Base-by-base conservation (phyloP, 2,797 vertebrate species). In the Sphaeramia orbicularis region DNA sequence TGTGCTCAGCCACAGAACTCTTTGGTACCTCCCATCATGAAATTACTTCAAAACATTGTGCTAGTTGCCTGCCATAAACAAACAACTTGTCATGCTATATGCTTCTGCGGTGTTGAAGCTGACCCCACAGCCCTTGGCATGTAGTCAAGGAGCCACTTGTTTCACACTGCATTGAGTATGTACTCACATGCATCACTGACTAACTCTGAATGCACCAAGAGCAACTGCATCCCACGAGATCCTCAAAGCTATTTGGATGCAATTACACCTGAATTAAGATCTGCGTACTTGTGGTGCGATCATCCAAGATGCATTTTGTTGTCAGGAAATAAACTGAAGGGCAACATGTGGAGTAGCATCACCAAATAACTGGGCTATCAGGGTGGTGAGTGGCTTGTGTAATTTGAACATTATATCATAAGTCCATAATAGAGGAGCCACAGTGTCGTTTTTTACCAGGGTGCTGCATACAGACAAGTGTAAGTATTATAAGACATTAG, bases 91-190 rank as follows among this genome's bases (percentile, higher is more conserved):
- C 30, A 16, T 68, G 58, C 59, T 64, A 14, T 72, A 55, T 62
- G 61, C 73, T 68, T 60, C 47, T 62, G 37, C 69, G 59, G 59
- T 65, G 74, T 44, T 72, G 75, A 54, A 40, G 55, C 45, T 79
- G 69, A 83, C 80, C 80, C 55, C 40, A 30, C 10, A 36, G 75
- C 50, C 37, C 24, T 84, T 13, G 50, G 47, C 70, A 74, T 64
- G 63, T 57, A 77, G 69, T 48, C 61, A 59, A 60, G 18, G 58
- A 72, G 55, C 21, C 55, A 27, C 50, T 78, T 71, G 74, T 83
- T 83, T 89, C 83, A 89, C 85, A 74, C 69, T 61, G 71, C 86
- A 76, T 64, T 90, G 78, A 71, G 67, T 74, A 66, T 78, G 66
- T 76, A 83, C 78, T 80, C 74, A 78, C 81, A 74, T 62, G 86